Base-by-base conservation (phyloP, 1,140 invertebrate species). In the Globodera ellingtonae region DNA sequence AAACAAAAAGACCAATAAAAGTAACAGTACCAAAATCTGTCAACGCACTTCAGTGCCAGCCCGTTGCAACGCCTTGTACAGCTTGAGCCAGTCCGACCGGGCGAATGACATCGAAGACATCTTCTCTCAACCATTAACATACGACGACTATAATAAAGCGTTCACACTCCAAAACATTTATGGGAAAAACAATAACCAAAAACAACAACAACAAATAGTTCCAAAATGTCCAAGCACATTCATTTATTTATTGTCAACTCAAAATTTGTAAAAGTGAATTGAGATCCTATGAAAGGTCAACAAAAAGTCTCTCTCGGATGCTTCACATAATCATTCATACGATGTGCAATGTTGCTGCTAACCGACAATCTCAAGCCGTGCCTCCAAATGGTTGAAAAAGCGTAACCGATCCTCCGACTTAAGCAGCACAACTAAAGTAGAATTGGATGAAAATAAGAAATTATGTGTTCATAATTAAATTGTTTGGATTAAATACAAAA, bases 361-460 rank as follows among this genome's bases (percentile, higher is more conserved):
- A 59, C 56, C 56, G 0, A 59, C 52, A 65, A 72, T 59, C 67
- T 80, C 79, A 65, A 80, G 66, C 48, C 74, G 76, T 15, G 80
- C 66, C 72, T 81, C 80, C 69, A 81, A 69, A 72, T 65, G 66
- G 59, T 79, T 81, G 72, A 81, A 77, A 69, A 81, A 81, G 35
- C 47, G 52, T 24, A 69, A 9, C 48, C 80, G 80, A 72, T 78
- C 75, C 18, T 50, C 59, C 35, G 35, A 44, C n/a, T 78, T 69
- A 24, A 81, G 70, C 67, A 77, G 21, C 4, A 81, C 73, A 72
- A 81, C 80, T 79, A 81, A 65, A 79, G 69, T 2, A 9, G 47
- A 4, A 80, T n/a, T 44, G 0, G 24, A 48, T 35, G 3, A 35
- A 35, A 35, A 35, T 35, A 35, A 2, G 35, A 35, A 35, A 35